Evolutionary conservation across 2,888 invertebrate genomes (phyloP), one percentile per base, ranked within the genome.

Genomic region (Erannis defoliaria): DNA sequence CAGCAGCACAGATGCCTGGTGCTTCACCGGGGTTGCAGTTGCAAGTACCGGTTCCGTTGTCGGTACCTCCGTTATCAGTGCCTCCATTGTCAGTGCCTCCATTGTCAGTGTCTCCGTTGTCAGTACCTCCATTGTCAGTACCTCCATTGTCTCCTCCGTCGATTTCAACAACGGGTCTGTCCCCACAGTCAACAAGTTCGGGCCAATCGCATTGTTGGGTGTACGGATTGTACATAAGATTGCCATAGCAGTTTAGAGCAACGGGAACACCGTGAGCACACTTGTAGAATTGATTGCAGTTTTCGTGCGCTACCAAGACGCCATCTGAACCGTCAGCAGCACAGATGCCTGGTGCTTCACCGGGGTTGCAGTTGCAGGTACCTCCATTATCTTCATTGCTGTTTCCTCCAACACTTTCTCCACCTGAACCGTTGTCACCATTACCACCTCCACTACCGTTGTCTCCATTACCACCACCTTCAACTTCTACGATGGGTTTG

Each of bases 231-330:
- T 71, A 80, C 0, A 75, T 23, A 0, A 75, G 67, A 5, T 38
- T 31, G 1, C 46, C 60, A 5, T 9, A 33, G 45, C 81, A 81
- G 0, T 14, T 18, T 1, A 70, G 1, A 0, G 68, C 50, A 0
- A 73, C 62, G 0, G 70, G 68, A 9, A 65, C 62, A 49, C 73
- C 70, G 18, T 64, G 26, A 48, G 26, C 26, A 33, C 86, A 86
- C 43, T 73, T 75, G 55, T 75, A 81, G 57, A 75, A 81, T 51
- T 78, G 70, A 50, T 77, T 69, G 50, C 81, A 81, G 43, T 75
- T 70, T 55, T 81, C 80, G 51, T 80, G 81, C 23, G 79, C 79
- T 12, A 80, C 46, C 1, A 75, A 53, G 5, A 62, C 55, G 10
- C 76, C 77, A 14, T 75, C 46, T 5, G 78, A 78, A 16, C 57